Conservation (phyloP, 2,113 vertebrate species). For the Symphodus melops region DNA sequence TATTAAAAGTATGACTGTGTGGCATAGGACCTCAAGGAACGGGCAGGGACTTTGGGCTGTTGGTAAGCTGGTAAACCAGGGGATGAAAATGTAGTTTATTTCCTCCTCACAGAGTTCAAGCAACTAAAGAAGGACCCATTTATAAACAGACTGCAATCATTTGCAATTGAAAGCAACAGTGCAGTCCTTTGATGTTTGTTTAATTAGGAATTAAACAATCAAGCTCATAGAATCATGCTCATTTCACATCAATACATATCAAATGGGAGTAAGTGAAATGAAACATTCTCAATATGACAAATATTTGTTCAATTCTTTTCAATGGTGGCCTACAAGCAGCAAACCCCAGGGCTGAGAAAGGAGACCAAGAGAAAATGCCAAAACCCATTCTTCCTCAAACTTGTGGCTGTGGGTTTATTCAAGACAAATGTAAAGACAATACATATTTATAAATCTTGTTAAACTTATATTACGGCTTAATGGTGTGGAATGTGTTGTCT, state of each 20-base stretch:
- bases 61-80: background rate
- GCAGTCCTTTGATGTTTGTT: background rate
- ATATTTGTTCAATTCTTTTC: background rate
- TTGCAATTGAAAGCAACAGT: background rate
- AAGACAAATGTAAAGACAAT: background rate
- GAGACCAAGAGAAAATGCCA: too few relatives aligned
- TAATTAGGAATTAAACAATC: background rate
- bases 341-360: background rate
- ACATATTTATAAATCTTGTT: background rate
- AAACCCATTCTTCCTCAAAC: background rate
- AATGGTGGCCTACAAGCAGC: background rate
- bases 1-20: slow-evolving; percentile 1
- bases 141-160: background rate
- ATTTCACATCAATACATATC: background rate
- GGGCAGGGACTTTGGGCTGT: background rate
- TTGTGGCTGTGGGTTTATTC: background rate
- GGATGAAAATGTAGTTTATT: slow-evolving; percentile 39
- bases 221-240: background rate
- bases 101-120: slow-evolving; percentile 17
- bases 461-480: background rate
- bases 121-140: slow-evolving; percentile 24
- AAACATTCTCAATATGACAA: too few relatives aligned
- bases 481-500: too few relatives aligned
- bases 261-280: too few relatives aligned
- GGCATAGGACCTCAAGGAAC: background rate